Evolutionary conservation across 2,113 vertebrate species (phyloP), one percentile per base, ranked within the genome.

Genomic region (Otus sunia): DNA sequence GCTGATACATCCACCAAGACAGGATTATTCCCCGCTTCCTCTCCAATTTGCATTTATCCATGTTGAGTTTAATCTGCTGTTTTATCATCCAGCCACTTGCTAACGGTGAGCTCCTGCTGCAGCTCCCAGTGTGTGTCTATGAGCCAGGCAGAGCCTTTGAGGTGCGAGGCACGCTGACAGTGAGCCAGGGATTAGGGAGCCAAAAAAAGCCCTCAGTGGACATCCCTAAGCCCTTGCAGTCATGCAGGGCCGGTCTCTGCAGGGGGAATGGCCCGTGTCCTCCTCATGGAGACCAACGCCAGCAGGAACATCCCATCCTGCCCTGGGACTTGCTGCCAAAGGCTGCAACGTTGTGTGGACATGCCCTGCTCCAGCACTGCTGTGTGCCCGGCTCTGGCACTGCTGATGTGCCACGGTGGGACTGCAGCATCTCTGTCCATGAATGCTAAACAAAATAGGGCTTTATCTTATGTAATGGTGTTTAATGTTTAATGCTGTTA

Each of bases 401-500:
- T 19, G 16, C 25, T 26, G 50, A 12, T 2, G 6, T 0, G 2
- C 59, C 15, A 4, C 2, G 32, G 86, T 75, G 56, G 59, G 75
- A 85, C 78, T 94, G 93, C 93, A 91, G 87, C 52, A 60, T 74
- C 81, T 88, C 92, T 1, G 4, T 29, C 79, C 91, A 60, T 86
- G 90, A 94, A 95, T 74, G 68, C 86, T 87, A 81, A 96, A 91
- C 11, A 1, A 89, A 91, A 92, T 30, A 90, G 67, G 47, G 83
- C 92, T 93, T 71, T 30, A 6, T 78, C 78, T 97, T 95, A 97
- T 18, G 73, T 94, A 95, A 97, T 12, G 12, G 26, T 66, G 53
- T 60, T 97, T 95, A 96, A 93, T 86, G 73, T 96, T 97, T 93
- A 94, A 97, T 96, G 93, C 80, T 58, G 62, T 75, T 86, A 30